Conservation (phyloP, 2,797 vertebrate genomes). For the Premnoplex brunnescens region DNA sequence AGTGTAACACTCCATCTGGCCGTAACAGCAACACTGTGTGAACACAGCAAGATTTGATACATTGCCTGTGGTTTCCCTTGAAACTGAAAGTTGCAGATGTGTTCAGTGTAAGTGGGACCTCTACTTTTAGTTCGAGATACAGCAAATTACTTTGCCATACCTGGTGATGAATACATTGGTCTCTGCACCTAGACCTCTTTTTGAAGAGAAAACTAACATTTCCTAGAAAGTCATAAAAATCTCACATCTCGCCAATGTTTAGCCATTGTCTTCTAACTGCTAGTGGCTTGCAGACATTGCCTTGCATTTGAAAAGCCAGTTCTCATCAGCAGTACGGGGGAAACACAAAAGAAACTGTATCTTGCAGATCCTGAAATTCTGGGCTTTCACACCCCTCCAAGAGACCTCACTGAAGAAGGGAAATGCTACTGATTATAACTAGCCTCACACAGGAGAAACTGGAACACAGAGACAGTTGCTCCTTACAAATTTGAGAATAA, state of each 20-base stretch:
- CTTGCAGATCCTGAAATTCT: background rate
- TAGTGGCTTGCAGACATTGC: background rate
- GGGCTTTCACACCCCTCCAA: background rate
- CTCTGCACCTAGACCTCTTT: background rate
- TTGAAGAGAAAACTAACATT: background rate
- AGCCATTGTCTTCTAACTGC: background rate
- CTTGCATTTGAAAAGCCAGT: background rate
- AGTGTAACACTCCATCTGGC: background rate
- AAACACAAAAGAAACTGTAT: background rate
- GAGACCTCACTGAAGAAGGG: background rate
- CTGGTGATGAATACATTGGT: background rate
- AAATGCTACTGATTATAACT: background rate
- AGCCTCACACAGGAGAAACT: background rate
- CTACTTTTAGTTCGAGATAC: background rate
- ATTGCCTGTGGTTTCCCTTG: background rate
- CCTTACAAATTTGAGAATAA: background rate
- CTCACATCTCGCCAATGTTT: background rate
- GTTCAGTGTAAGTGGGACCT: slow-evolving; percentile 1
- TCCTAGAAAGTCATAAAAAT: background rate
- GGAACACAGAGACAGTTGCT: background rate
- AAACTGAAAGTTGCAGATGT: background rate
- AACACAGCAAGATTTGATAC: background rate
- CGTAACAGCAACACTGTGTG: background rate
- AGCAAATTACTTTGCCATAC: background rate
- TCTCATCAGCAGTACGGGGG: background rate